Percentiles rank a stretch among this genome's conserved stretches.
phyloP scores from a whole-genome alignment of 1,140 invertebrate genomes.

The Drosophila mauritiana region DNA sequence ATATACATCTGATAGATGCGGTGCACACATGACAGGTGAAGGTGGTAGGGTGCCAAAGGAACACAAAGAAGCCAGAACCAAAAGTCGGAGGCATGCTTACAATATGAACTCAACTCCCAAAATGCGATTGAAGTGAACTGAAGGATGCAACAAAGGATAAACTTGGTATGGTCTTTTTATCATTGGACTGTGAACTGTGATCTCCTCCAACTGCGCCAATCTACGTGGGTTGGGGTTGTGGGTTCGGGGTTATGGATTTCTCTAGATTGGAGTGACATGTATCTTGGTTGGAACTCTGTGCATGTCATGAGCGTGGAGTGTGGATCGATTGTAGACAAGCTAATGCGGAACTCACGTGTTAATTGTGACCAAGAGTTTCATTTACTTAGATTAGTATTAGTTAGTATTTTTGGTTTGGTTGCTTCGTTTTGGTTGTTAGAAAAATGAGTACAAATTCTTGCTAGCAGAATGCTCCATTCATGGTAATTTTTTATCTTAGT shows the following conservation, averaged over 20 bases:
- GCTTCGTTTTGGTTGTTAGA: slow-evolving; percentile 46
- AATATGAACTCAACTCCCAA: slow-evolving; percentile 18
- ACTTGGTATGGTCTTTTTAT: not conserved
- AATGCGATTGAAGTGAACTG: slow-evolving; percentile 40
- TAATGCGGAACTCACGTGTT: slow-evolving; percentile 79
- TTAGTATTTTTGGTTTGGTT: slow-evolving; percentile 52
- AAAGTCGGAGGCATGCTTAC: slow-evolving; percentile 26
- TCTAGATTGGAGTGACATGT: slow-evolving; percentile 18
- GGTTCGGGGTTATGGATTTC: not conserved
- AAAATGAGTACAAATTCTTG: slow-evolving; percentile 68
- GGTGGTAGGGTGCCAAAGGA: slow-evolving; percentile 40
- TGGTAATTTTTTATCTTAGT: slow-evolving; percentile 50
- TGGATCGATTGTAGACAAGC: slow-evolving; percentile 75
- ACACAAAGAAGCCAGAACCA: slow-evolving; percentile 72
- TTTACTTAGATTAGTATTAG: slow-evolving; percentile 50
- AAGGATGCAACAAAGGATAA: slow-evolving; percentile 53
- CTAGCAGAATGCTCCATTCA: slow-evolving; percentile 49
- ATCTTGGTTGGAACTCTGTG: slow-evolving; percentile 51
- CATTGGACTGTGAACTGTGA: slow-evolving; percentile 18
- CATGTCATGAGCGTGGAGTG: slow-evolving; percentile 72
- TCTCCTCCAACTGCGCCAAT: slow-evolving; percentile 9
- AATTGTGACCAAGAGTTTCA: slow-evolving; percentile 68
- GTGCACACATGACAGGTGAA: slow-evolving; percentile 25
- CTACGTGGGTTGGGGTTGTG: slow-evolving; percentile 18
- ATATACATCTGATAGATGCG: slow-evolving; percentile 19